Percentiles rank a stretch among this genome's conserved stretches.
phyloP scores from a whole-genome alignment of 2,113 vertebrate genomes.

The Beaufortia kweichowensis region DNA sequence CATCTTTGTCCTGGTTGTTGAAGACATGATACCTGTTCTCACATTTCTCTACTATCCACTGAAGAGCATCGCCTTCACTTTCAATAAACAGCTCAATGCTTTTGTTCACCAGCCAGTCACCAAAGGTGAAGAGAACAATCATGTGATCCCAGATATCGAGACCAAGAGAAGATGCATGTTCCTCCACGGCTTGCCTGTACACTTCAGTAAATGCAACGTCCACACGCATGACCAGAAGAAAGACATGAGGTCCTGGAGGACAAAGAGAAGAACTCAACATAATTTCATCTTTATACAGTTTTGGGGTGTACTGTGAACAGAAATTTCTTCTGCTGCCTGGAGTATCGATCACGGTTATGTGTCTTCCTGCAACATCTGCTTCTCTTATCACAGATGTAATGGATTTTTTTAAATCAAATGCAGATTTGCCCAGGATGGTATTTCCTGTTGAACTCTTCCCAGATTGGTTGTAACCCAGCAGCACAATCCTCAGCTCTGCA shows the following conservation, averaged over 20 bases:
- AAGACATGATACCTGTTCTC: conserved; percentile 21
- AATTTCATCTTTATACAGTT: not conserved
- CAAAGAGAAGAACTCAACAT: conserved; percentile 8
- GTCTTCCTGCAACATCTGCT: conserved; percentile 3
- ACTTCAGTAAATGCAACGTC: conserved; percentile 9
- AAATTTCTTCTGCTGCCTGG: conserved; percentile 9
- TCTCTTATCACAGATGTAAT: not conserved
- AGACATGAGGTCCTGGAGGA: conserved; percentile 27
- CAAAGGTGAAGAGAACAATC: conserved; percentile 23
- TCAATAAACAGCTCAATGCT: conserved; percentile 18
- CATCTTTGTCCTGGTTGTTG: not conserved
- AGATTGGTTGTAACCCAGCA: conserved; percentile 7
- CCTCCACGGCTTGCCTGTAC: conserved; percentile 3
- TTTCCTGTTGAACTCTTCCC: conserved; percentile 52
- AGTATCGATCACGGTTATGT: not conserved
- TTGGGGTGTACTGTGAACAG: not conserved
- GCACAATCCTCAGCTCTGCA: conserved; percentile 3
- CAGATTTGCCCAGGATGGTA: conserved; percentile 43
- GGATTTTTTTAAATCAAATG: not conserved
- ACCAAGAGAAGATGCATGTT: conserved; percentile 1
- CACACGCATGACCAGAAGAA: conserved; percentile 10
- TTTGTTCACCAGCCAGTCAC: not conserved
- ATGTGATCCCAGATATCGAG: not conserved
- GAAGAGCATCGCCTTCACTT: conserved; percentile 31
- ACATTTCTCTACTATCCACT: not conserved